Percentiles rank a stretch among this genome's conserved stretches.
These are phyloP conservation scores for Stegophylla sp. DNA, from an alignment of 2,888 invertebrate species.

Conservation along the genomic window DNA sequence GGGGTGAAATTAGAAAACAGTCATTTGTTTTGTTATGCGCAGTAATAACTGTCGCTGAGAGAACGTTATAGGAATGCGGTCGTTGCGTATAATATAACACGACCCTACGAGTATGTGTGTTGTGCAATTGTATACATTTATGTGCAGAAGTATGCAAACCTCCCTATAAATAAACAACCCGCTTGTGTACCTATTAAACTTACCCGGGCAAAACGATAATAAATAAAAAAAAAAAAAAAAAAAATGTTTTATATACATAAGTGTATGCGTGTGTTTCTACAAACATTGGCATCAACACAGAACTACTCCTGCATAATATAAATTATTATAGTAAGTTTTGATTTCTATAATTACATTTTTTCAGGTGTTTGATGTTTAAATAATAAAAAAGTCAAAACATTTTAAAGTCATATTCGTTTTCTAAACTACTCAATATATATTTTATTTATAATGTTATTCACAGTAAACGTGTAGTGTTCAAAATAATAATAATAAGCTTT, in stretches of 20 bases:
- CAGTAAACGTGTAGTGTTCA: too few relatives aligned
- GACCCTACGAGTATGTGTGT: slow-evolving; percentile 8
- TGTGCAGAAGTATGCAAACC: slow-evolving; percentile 33
- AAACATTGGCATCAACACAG: slow-evolving; percentile 36
- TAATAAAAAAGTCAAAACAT: too few relatives aligned
- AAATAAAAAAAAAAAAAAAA: too few relatives aligned
- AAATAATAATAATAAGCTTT: too few relatives aligned
- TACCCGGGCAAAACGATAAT: slow-evolving; percentile 19
- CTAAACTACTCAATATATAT: too few relatives aligned
- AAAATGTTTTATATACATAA: background rate
- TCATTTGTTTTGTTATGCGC: slow-evolving; percentile 51
- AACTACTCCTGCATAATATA: too few relatives aligned
- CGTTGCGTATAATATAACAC: background rate
- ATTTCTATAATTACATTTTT: too few relatives aligned
- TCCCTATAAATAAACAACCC: slow-evolving; percentile 50
- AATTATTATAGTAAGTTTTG: too few relatives aligned
- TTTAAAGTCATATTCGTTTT: too few relatives aligned
- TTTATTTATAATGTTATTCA: too few relatives aligned
- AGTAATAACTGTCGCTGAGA: slow-evolving; percentile 48
- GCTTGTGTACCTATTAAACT: slow-evolving; percentile 49
- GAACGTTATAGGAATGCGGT: slow-evolving; percentile 41
- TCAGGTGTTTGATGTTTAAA: too few relatives aligned
- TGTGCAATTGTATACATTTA: background rate
- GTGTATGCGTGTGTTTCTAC: background rate
- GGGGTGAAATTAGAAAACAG: slow-evolving; percentile 48